A percentile compares a stretch with the other conserved stretches of the same genome.
Conservation (phyloP, 2,888 invertebrate species). For the Amblyteles armatorius region DNA sequence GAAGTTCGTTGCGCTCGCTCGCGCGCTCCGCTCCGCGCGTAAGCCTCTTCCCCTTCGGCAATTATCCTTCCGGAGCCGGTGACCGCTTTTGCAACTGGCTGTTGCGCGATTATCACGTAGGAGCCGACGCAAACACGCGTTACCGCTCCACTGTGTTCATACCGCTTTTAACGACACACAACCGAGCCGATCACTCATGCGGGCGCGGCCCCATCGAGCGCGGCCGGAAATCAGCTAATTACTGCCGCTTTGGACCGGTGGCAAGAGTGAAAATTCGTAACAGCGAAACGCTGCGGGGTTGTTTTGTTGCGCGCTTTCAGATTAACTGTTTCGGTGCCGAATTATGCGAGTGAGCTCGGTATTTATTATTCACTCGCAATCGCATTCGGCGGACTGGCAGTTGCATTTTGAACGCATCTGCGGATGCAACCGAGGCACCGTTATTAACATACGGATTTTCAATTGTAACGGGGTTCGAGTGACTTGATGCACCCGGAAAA, state of each 20-base stretch:
- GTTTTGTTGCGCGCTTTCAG: not conserved
- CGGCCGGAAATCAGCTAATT: constrained; percentile 52
- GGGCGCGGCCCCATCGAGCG: not conserved
- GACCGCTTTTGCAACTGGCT: constrained; percentile 46
- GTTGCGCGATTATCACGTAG: constrained; percentile 69
- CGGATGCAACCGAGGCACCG: not conserved
- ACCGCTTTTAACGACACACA: not conserved
- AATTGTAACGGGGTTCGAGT: not conserved
- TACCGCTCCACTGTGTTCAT: not conserved
- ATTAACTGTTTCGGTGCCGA: constrained; percentile 5
- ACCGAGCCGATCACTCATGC: not conserved
- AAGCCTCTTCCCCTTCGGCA: constrained; percentile 29
- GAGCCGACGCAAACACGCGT: not conserved
- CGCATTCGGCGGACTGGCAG: not conserved
- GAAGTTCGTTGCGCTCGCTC: constrained; percentile 48
- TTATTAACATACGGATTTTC: not conserved
- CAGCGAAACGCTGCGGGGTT: not conserved
- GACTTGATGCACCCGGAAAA: too few species aligned
- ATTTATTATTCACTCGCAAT: constrained; percentile 8
- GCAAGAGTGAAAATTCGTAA: not conserved
- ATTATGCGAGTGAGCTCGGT: constrained; percentile 6
- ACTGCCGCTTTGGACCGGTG: too few species aligned
- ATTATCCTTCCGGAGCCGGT: constrained; percentile 22
- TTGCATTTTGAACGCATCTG: not conserved
- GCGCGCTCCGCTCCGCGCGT: constrained; percentile 28